phyloP scores from a whole-genome alignment of 1,140 invertebrate genomes.

The Adoxophyes honmai region DNA sequence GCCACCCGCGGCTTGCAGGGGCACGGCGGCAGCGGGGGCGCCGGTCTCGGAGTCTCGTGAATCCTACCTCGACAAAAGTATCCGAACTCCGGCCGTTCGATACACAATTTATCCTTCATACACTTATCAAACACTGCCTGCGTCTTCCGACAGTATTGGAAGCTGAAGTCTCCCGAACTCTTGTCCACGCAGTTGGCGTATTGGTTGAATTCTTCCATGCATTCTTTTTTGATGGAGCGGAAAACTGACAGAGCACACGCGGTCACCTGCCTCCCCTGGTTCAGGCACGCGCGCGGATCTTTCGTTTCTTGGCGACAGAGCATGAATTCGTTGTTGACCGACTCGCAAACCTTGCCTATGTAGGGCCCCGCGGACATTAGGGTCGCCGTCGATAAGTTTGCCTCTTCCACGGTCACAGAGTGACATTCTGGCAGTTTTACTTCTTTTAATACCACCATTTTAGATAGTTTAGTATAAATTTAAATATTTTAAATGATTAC shows the following conservation, averaged over 20 bases:
- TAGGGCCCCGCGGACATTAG: conserved; percentile 90
- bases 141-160: conserved; percentile 87
- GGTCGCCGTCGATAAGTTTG: conserved; percentile 88
- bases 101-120: conserved; percentile 88
- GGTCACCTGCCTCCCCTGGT: conserved; percentile 94
- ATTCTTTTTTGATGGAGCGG: conserved; percentile 89
- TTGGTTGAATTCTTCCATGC: conserved; percentile 89
- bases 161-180: conserved; percentile 81
- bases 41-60: conserved; percentile 79
- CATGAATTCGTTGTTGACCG: conserved; percentile 96
- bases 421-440: conserved; percentile 85
- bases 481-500: too few relatives aligned
- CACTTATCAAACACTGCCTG: conserved; percentile 92
- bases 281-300: conserved; percentile 92
- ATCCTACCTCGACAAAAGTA: conserved; percentile 90
- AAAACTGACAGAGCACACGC: conserved; percentile 93
- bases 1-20: conserved; percentile 60
- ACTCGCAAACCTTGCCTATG: conserved; percentile 93
- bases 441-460: conserved; percentile 84
- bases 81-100: conserved; percentile 89
- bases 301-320: conserved; percentile 89
- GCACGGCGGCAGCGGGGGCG: conserved; percentile 74
- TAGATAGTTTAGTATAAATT: not conserved
- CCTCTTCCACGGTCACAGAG: conserved; percentile 89
- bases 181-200: conserved; percentile 94